phyloP scores from a whole-genome alignment of 92 coral and sea anemone genomes.

The Epizoanthus ramosus region DNA sequence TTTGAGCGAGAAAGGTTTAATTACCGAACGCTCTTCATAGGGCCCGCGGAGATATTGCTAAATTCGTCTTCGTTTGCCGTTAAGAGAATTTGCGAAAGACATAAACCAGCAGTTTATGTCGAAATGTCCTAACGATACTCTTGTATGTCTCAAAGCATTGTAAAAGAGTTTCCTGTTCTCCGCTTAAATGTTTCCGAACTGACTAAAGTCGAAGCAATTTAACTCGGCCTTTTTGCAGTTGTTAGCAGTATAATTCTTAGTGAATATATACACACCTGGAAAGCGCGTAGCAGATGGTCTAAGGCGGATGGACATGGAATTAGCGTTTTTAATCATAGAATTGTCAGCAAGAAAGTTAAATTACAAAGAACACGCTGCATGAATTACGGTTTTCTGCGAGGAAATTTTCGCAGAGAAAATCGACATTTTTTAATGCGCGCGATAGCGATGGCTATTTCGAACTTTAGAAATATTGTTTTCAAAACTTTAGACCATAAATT shows the following conservation, averaged over 20 bases:
- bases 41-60: slow-evolving; percentile 26
- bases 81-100: slow-evolving; percentile 32
- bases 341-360: slow-evolving; percentile 24
- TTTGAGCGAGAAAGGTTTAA: slow-evolving; percentile 19
- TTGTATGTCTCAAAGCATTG: not conserved
- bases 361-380: slow-evolving; percentile 9
- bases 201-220: slow-evolving; percentile 11
- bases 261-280: slow-evolving; percentile 93
- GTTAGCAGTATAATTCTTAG: slow-evolving; percentile 43
- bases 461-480: slow-evolving; percentile 30
- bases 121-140: not conserved
- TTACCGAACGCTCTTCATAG: slow-evolving; percentile 23
- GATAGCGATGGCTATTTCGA: slow-evolving; percentile 16
- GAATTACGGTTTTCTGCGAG: slow-evolving; percentile 5
- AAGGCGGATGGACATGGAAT: slow-evolving; percentile 20
- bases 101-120: slow-evolving; percentile 23
- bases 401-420: not conserved
- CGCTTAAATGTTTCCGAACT: not conserved
- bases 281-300: slow-evolving; percentile 75
- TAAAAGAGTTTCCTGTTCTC: not conserved
- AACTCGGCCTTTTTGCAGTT: slow-evolving; percentile 44
- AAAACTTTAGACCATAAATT: slow-evolving; percentile 79
- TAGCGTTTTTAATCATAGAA: slow-evolving; percentile 45
- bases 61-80: slow-evolving; percentile 31
- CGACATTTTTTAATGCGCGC: slow-evolving; percentile 6